Evolutionary conservation across 2,888 invertebrate genomes (phyloP).

Genomic region (Neocrepidodera transversa): DNA sequence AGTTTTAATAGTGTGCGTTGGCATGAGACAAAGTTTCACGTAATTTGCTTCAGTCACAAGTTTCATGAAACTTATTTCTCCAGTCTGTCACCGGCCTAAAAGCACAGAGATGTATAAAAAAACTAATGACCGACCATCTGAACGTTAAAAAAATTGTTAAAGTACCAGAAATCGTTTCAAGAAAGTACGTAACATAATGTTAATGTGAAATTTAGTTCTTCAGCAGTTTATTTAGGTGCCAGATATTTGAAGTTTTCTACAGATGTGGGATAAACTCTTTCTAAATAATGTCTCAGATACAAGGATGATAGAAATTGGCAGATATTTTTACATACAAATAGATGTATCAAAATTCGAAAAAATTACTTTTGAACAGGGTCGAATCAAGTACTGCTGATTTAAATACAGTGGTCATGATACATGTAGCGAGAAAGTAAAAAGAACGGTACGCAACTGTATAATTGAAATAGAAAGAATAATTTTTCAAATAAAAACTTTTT

Average conservation of each 20-base stretch:
- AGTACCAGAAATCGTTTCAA: slow-evolving; percentile 62
- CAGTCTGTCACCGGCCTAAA: no score
- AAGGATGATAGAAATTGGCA: slow-evolving; percentile 86
- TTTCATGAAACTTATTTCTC: no score
- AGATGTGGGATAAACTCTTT: slow-evolving; percentile 90
- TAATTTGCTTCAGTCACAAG: no score
- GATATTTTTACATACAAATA: slow-evolving; percentile 93
- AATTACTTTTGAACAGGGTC: slow-evolving; percentile 63
- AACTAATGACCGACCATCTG: slow-evolving; percentile 67
- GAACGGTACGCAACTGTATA: slow-evolving; percentile 90
- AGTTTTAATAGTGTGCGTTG: no score
- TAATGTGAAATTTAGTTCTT: slow-evolving; percentile 65
- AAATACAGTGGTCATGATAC: slow-evolving; percentile 67
- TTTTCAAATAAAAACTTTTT: slow-evolving; percentile 68
- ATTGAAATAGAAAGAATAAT: slow-evolving; percentile 69
- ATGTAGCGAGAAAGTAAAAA: slow-evolving; percentile 71
- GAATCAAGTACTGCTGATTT: slow-evolving; percentile 65
- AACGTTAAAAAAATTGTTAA: slow-evolving; percentile 59
- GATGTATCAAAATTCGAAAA: slow-evolving; percentile 68
- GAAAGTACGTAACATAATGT: slow-evolving; percentile 57
- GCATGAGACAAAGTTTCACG: no score
- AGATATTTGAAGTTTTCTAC: slow-evolving; percentile 87
- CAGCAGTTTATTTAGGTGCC: slow-evolving; percentile 72
- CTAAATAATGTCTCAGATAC: slow-evolving; percentile 89
- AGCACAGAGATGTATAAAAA: slow-evolving; percentile 68